Conservation (phyloP, 1,140 invertebrate genomes). For the Helicoverpa armigera region DNA sequence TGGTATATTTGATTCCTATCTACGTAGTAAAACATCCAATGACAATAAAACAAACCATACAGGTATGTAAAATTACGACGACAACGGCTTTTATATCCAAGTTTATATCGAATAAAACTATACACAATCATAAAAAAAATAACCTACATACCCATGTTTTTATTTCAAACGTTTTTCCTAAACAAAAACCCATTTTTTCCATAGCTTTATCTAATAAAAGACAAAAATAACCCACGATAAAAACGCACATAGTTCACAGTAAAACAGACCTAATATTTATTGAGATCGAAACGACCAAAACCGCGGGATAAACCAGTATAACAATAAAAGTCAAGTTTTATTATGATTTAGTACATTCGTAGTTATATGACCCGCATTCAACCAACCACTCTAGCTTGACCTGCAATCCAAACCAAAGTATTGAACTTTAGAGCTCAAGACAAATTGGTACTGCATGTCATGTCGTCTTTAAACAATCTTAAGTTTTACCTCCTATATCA, state of each 20-base stretch:
- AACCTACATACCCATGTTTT: constrained; percentile 7
- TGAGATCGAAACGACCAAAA: constrained; percentile 45
- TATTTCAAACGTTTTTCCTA: constrained; percentile 10
- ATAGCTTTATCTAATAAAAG: constrained; percentile 7
- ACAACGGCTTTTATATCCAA: background rate
- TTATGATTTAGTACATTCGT: constrained; percentile 46
- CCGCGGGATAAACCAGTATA: constrained; percentile 34
- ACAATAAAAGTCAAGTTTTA: constrained; percentile 50
- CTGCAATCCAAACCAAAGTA: background rate
- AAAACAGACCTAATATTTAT: constrained; percentile 50
- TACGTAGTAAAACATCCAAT: background rate
- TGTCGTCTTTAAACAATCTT: constrained; percentile 27
- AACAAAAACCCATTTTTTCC: background rate
- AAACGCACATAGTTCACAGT: constrained; percentile 7
- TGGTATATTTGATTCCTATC: background rate
- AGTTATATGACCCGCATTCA: constrained; percentile 22
- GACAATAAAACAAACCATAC: background rate
- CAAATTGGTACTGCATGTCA: constrained; percentile 45
- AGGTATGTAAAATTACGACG: background rate
- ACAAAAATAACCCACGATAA: constrained; percentile 29
- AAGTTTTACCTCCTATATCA: background rate
- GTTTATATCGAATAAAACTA: constrained; percentile 14
- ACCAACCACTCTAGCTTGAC: constrained; percentile 9
- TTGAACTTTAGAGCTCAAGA: constrained; percentile 22
- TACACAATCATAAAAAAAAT: background rate